Conservation (phyloP, 2,113 vertebrate species). For the Tragelaphus imberbis region DNA sequence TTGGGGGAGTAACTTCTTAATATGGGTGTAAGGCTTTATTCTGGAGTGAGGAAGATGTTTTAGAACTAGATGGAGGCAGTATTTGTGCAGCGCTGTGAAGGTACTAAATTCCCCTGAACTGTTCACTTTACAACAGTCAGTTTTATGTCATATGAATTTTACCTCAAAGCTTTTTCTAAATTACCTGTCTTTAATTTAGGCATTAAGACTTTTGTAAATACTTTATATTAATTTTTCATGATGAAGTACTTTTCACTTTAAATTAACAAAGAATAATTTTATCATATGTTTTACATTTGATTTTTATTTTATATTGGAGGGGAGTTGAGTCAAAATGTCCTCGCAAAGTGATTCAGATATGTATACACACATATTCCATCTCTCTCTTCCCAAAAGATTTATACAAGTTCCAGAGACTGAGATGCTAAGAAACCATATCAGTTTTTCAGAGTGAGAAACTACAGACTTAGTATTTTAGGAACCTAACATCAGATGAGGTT, state of each 20-base stretch:
- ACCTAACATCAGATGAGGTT: neutral
- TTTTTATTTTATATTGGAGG: neutral
- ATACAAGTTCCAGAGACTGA: neutral
- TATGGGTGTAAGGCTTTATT: neutral
- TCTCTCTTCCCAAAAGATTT: conserved; percentile 24
- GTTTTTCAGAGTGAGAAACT: conserved; percentile 34
- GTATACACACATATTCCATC: neutral
- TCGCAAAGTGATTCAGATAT: neutral
- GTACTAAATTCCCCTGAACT: neutral
- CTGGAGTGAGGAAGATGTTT: neutral
- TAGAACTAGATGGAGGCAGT: neutral
- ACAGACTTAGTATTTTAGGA: conserved; percentile 37
- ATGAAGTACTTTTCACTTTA: conserved; percentile 27
- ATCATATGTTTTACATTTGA: neutral
- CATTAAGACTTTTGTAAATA: neutral
- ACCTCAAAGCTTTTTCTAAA: neutral
- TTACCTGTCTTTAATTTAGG: neutral
- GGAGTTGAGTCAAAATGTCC: neutral
- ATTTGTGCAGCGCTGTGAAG: neutral
- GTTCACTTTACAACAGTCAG: neutral
- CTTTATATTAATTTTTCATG: neutral
- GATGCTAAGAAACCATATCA: neutral
- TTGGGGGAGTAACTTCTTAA: neutral
- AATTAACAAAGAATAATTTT: neutral
- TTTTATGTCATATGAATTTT: neutral